Conservation (phyloP, 2,888 invertebrate species). For the Metallyticus violacea region DNA sequence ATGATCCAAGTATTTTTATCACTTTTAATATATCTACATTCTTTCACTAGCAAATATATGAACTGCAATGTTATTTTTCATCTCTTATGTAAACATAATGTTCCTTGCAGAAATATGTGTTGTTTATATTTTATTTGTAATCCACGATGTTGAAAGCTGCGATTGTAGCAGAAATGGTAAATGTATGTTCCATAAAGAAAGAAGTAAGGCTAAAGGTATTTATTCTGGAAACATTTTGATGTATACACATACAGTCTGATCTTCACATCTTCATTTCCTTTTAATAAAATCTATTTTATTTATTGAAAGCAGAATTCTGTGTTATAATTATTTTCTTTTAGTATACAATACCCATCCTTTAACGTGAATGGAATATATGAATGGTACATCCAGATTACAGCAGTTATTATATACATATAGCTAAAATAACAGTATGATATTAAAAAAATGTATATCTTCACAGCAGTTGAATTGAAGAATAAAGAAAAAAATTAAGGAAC, state of each 20-base stretch:
- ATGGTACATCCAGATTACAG: no score
- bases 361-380: no score
- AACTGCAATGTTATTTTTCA: not conserved
- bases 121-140: not conserved
- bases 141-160: not conserved
- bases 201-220: not conserved
- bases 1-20: not conserved
- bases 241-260: not conserved
- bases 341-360: not conserved
- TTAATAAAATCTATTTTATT: slow-evolving; percentile 9
- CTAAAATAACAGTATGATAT: no score
- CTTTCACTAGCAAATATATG: not conserved
- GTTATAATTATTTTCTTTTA: no score
- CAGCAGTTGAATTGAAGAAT: no score
- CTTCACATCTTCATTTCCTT: not conserved
- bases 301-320: not conserved
- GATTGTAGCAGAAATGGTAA: not conserved
- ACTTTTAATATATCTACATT: not conserved
- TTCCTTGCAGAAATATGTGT: no score
- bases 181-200: not conserved
- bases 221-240: not conserved
- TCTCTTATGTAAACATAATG: not conserved
- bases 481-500: no score
- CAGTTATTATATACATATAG: no score
- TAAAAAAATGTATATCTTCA: no score